phyloP scores from a whole-genome alignment of 2,113 vertebrate genomes.

The Xenopus tropicalis region UCB_Xtro_10.0 CM004451.2:80368501-80369000 shows the following conservation, averaged over 20 bases:
- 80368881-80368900: conserved; percentile 18
- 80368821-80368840: not conserved
- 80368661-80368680: not conserved
- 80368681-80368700: conserved; percentile 2
- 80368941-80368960: conserved; percentile 28
- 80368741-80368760: not conserved
- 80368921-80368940: conserved; percentile 14
- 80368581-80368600: no score
- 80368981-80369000: conserved; percentile 39
- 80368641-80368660: not conserved
- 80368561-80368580: no score
- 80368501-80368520: no score
- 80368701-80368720: conserved; percentile 9
- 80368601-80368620: not conserved
- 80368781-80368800: conserved; percentile 7
- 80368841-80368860: not conserved
- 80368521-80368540: no score
- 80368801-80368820: not conserved
- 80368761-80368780: conserved; percentile 7
- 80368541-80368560: no score
- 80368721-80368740: not conserved
- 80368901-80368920: conserved; percentile 7
- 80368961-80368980: conserved; percentile 39
- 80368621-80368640: not conserved
- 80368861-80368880: conserved; percentile 32